A percentile compares a stretch with the other conserved stretches of the same genome.
Conservation (phyloP, 1,140 invertebrate species). For the Pogonomyrmex barbatus region DNA sequence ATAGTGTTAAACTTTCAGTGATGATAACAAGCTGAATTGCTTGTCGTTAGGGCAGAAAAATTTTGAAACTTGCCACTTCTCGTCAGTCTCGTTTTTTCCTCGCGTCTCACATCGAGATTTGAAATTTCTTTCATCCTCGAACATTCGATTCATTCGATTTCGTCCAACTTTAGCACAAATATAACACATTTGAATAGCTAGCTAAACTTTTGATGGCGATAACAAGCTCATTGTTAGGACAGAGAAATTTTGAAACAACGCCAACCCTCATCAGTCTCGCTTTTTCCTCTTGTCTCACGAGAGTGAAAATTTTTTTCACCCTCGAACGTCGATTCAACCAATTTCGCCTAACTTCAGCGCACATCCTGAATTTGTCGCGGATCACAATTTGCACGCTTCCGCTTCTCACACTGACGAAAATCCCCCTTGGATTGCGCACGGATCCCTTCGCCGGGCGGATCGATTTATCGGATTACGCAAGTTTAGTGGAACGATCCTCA, state of each 20-base stretch:
- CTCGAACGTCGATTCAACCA: slow-evolving; percentile 35
- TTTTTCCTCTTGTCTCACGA: no score
- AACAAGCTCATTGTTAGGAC: no score
- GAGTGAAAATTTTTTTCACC: background rate
- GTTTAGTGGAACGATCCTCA: slow-evolving; percentile 39
- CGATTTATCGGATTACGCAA: slow-evolving; percentile 62
- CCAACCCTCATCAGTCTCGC: no score
- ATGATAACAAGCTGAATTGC: no score
- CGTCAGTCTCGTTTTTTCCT: no score
- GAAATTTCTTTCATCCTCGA: slow-evolving; percentile 19
- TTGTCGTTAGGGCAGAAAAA: no score
- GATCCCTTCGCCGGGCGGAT: background rate
- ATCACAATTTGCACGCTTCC: slow-evolving; percentile 41
- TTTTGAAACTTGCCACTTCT: no score
- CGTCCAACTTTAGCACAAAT: background rate
- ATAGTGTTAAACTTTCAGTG: no score
- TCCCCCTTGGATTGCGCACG: slow-evolving; percentile 1
- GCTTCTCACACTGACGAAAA: slow-evolving; percentile 14
- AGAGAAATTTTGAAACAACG: background rate
- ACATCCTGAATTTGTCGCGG: slow-evolving; percentile 33
- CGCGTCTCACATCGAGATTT: no score
- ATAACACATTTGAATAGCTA: background rate
- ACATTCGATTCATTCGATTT: slow-evolving; percentile 25
- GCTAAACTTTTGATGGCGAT: background rate
- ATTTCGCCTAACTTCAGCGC: background rate